These are phyloP conservation scores for Axea sp. DNA, from an alignment of 2,888 invertebrate genomes.

Conservation along the genomic window DNA sequence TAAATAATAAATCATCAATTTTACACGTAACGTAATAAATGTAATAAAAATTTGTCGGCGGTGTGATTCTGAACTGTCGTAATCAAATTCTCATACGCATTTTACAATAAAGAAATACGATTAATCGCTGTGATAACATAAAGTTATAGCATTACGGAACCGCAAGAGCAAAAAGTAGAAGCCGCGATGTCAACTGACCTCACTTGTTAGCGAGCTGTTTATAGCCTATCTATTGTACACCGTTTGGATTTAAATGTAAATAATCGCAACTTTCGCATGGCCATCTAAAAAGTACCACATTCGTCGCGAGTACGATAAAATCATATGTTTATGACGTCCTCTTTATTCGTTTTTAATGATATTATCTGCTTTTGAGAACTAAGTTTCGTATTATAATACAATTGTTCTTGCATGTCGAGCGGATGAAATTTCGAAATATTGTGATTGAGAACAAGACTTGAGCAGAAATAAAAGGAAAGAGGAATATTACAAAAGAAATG, in stretches of 20 bases:
- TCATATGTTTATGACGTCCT: slow-evolving; percentile 39
- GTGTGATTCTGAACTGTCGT: slow-evolving; percentile 10
- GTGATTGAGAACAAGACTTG: slow-evolving; percentile 31
- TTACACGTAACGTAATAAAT: slow-evolving; percentile 14
- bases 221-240: slow-evolving; percentile 25
- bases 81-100: slow-evolving; percentile 36
- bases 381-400: slow-evolving; percentile 34
- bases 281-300: slow-evolving; percentile 46
- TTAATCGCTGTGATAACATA: slow-evolving; percentile 33
- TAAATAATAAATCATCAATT: slow-evolving; percentile 15
- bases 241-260: slow-evolving; percentile 46
- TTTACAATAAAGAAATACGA: slow-evolving; percentile 40
- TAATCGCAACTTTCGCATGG: slow-evolving; percentile 40
- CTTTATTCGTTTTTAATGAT: slow-evolving; percentile 45
- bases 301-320: slow-evolving; percentile 45
- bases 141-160: slow-evolving; percentile 31
- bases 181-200: slow-evolving; percentile 43
- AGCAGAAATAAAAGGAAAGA: slow-evolving; percentile 12
- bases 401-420: slow-evolving; percentile 46
- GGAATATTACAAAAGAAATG: slow-evolving; percentile 21
- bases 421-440: slow-evolving; percentile 37
- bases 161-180: slow-evolving; percentile 27
- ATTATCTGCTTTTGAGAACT: slow-evolving; percentile 43
- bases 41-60: slow-evolving; percentile 16
- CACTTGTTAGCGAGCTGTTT: slow-evolving; percentile 16